Base-by-base conservation (phyloP, 2,888 invertebrate species). In the Perizoma affinitatum region DNA sequence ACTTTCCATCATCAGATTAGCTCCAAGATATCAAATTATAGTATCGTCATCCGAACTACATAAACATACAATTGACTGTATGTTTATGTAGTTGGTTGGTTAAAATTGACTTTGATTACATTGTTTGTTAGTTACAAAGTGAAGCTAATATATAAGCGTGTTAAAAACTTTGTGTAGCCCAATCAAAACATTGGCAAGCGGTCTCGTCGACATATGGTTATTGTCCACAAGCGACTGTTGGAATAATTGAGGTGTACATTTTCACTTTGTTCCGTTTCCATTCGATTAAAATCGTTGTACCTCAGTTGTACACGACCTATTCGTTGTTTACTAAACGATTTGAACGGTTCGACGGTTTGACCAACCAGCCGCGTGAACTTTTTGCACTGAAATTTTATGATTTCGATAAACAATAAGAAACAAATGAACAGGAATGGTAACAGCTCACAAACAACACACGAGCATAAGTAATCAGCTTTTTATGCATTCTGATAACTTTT, bases 241-340 rank as follows among this genome's bases (percentile, higher is more conserved):
- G 90, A 91, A 90, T 91, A 91, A 91, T 91, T 91, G 91, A 91
- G 91, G 91, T 91, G 91, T 90, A 89, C 90, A 91, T 90, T 91
- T 91, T 90, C 91, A 90, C 90, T 90, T 91, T 91, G 90, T 90
- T 89, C 90, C 86, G 88, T 90, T 90, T 91, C 91, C 91, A 90
- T 89, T 90, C 90, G 91, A 91, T 91, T 91, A 90, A 91, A 90
- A 91, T 84, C 85, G 89, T 84, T 88, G 89, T 90, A 90, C 89
- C 86, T 82, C 90, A 84, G 87, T 86, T 88, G 88, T 90, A 89
- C 82, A 83, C 85, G 79, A 86, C 87, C 89, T 88, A 88, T 89
- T 89, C 90, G 88, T 87, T 84, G 88, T 88, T 90, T 90, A 91
- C 90, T 90, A 90, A 91, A 89, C 91, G 90, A 90, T 91, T 91